Conservation (phyloP, 1,140 invertebrate species). For the Mesaphorura yosii region DNA sequence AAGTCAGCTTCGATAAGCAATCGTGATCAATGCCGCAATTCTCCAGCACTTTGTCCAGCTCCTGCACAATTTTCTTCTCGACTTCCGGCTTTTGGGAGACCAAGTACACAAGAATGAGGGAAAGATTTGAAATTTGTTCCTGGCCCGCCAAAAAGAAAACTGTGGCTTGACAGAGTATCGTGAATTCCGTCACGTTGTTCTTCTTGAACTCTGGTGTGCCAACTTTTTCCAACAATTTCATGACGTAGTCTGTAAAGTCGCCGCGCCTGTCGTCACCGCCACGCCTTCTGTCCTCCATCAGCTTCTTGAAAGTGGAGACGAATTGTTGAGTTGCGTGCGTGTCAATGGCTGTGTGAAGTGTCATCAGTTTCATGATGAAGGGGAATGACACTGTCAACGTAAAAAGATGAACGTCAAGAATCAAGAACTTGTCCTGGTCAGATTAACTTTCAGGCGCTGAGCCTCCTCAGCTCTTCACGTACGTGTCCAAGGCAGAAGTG, state of each 20-base stretch:
- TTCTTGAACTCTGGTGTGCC: constrained; percentile 17
- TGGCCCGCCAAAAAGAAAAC: constrained; percentile 16
- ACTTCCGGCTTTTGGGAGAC: constrained; percentile 48
- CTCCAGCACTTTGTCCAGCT: constrained; percentile 44
- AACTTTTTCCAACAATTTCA: constrained; percentile 8
- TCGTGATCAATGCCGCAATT: constrained; percentile 6
- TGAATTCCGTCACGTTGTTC: constrained; percentile 8
- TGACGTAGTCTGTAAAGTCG: constrained; percentile 14
- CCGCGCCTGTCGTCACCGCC: not conserved
- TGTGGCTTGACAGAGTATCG: constrained; percentile 13
- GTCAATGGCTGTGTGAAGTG: constrained; percentile 8
- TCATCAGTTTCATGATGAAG: constrained; percentile 11
- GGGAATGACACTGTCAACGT: constrained; percentile 17
- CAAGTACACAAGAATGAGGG: constrained; percentile 42
- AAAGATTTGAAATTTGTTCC: constrained; percentile 8
- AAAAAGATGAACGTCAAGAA: constrained; percentile 3
- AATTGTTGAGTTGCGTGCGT: constrained; percentile 9
- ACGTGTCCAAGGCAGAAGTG: not conserved
- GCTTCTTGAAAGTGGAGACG: not conserved
- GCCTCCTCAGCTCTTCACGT: not conserved
- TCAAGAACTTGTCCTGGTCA: constrained; percentile 3
- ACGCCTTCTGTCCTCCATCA: not conserved
- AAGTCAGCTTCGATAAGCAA: constrained; percentile 13
- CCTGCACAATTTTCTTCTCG: constrained; percentile 60
- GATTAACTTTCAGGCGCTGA: not conserved